These are phyloP conservation scores for Heliconius nattereri DNA, from an alignment of 1,140 invertebrate species.

Conservation along the genomic window DNA sequence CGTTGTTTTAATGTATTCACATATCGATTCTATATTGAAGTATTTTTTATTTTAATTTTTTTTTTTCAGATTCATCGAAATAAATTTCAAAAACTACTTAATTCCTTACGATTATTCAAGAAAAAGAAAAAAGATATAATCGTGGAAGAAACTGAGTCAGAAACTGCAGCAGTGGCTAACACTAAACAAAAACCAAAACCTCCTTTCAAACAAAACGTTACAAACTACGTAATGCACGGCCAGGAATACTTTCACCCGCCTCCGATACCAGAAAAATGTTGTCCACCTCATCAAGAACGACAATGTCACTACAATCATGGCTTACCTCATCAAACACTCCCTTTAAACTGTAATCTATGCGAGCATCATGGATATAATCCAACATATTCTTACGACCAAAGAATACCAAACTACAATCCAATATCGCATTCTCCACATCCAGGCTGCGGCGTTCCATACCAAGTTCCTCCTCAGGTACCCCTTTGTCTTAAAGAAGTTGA, in stretches of 20 bases:
- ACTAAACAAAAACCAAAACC: slow-evolving; percentile 41
- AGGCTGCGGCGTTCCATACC: slow-evolving; percentile 47
- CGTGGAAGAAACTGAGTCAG: slow-evolving; percentile 61
- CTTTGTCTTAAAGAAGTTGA: slow-evolving; percentile 73
- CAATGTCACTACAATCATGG: slow-evolving; percentile 26
- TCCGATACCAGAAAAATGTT: slow-evolving; percentile 39
- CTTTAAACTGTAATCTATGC: slow-evolving; percentile 11
- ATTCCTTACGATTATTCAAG: slow-evolving; percentile 54
- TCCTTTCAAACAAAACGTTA: slow-evolving; percentile 61
- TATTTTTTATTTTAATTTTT: background rate
- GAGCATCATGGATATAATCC: slow-evolving; percentile 5
- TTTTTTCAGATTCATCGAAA: slow-evolving; percentile 25
- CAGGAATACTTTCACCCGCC: slow-evolving; percentile 58
- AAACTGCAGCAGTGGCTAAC: slow-evolving; percentile 51
- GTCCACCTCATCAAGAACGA: slow-evolving; percentile 28
- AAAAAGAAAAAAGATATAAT: slow-evolving; percentile 65
- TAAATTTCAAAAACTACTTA: slow-evolving; percentile 55
- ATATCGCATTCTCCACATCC: slow-evolving; percentile 41
- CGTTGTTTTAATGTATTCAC: background rate
- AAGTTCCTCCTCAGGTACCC: slow-evolving; percentile 55
- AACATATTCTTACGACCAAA: slow-evolving; percentile 3
- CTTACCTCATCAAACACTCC: background rate
- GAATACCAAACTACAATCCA: slow-evolving; percentile 9
- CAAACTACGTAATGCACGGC: slow-evolving; percentile 59
- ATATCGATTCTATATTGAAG: too few species aligned